phyloP scores from a whole-genome alignment of 2,113 vertebrate species.

The Neotragus pygmaeus region DNA sequence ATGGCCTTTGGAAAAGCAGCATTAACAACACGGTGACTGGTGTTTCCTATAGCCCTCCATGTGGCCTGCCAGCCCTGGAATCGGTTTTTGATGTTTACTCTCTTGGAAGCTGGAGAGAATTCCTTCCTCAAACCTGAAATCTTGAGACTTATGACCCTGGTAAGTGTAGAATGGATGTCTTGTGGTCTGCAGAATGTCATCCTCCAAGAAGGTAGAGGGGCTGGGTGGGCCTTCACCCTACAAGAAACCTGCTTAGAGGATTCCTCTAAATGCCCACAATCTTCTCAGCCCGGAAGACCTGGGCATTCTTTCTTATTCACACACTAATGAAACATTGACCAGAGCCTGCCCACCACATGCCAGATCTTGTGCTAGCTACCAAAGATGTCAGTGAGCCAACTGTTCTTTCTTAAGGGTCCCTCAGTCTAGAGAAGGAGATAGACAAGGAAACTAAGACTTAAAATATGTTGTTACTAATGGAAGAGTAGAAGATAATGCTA shows the following conservation, averaged over 20 bases:
- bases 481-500: not conserved
- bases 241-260: not conserved
- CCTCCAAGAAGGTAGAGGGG: not conserved
- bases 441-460: not conserved
- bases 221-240: not conserved
- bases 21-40: not conserved
- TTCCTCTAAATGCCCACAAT: not conserved
- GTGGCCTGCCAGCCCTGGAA: constrained; percentile 90
- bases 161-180: constrained; percentile 75
- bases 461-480: not conserved
- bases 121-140: constrained; percentile 86
- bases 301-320: not conserved
- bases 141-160: constrained; percentile 88
- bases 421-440: not conserved
- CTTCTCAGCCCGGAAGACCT: not conserved
- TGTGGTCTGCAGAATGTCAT: not conserved
- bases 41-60: constrained; percentile 81
- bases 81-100: constrained; percentile 87
- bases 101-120: constrained; percentile 82
- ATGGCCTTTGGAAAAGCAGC: not conserved
- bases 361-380: not conserved
- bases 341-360: not conserved
- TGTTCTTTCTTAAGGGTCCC: not conserved
- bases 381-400: not conserved
- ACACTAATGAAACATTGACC: not conserved